Base-by-base conservation (phyloP, 2,797 vertebrate genomes). In the Thaleichthys pacificus region DNA sequence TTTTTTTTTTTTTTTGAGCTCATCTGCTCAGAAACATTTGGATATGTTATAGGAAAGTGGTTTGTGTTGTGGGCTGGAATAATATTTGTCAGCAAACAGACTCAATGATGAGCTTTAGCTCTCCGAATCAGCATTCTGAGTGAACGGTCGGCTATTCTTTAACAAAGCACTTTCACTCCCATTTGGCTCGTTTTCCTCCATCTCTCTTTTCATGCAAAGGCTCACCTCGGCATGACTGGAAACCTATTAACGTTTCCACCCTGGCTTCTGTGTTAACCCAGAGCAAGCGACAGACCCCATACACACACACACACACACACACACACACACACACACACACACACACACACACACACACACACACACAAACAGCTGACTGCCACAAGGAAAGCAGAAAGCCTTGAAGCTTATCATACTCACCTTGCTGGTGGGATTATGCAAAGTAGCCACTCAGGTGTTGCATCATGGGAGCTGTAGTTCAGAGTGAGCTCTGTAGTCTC, bases 351-450 rank as follows among this genome's bases (percentile, higher is more conserved):
- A n/a, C n/a, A n/a, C n/a, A n/a, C n/a, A n/a, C n/a, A n/a, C n/a
- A n/a, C n/a, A n/a, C n/a, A n/a, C 67, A 60, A 80, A 83, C 80
- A 75, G 85, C 85, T 88, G 84, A 87, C 83, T 80, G 84, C 76
- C 73, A 19, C 26, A 9, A 11, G 19, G 47, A 77, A 58, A 76
- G 68, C 80, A 75, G 74, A 54, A 62, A 76, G 64, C 79, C 81
- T 75, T 35, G 79, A 80, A 83, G 77, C 82, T 86, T 88, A 88
- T 89, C 76, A 8, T 11, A 68, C 61, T 64, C 69, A 24, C 80
- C 75, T 73, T 69, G 80, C 75, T 65, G 69, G 70, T 68, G 67
- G 61, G 82, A 89, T 88, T 88, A 90, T 84, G 82, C 74, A 87
- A 87, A 89, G 78, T 1, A 28, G 19, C 66, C 42, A 72, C 76